Evolutionary conservation across 2,113 vertebrate species (phyloP), one percentile per base, ranked within the genome.

Genomic region (Macrotus californicus): DNA sequence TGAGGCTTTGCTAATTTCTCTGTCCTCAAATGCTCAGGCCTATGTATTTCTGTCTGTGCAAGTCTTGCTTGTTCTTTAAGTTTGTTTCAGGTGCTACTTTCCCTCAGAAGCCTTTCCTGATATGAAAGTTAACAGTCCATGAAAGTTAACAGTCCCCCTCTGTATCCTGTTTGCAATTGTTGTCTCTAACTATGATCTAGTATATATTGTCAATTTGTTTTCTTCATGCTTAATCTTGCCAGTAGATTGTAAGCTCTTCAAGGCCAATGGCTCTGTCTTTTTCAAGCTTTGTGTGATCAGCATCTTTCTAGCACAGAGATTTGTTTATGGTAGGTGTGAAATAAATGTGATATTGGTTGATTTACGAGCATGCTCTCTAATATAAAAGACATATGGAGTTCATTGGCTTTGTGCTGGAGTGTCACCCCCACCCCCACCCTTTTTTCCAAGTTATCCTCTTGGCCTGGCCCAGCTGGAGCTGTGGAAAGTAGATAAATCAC

Each of bases 401-500:
- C 92, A 85, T 76, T 85, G 94, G 64, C 69, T 84, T 89, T 22
- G 76, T 82, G 88, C 92, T 97, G 81, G 70, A 70, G 54, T 96
- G 93, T 48, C 92, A 84, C 87, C 75, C 89, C 94, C 54, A 92
- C 76, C 34, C 34, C 82, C 76, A 95, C 43, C 81, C 73, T 69
- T 93, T 96, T 93, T 13, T 98, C 96, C 97, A 98, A 98, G 97
- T 97, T 97, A 98, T 97, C 95, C 98, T 98, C 94, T 98, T 98
- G 97, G 98, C 98, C 97, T 67, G 95, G 83, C 36, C 94, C 94
- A 93, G 95, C 96, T 95, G 95, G 77, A 98, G 95, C 94, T 96
- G 95, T 97, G 93, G 61, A 73, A 97, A 97, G 96, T 91, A 97
- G 94, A 97, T 98, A 97, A 97, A 96, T 96, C 96, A 98, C 96